phyloP scores from a whole-genome alignment of 92 coral and sea anemone species.

The Phenganax marumi region DNA sequence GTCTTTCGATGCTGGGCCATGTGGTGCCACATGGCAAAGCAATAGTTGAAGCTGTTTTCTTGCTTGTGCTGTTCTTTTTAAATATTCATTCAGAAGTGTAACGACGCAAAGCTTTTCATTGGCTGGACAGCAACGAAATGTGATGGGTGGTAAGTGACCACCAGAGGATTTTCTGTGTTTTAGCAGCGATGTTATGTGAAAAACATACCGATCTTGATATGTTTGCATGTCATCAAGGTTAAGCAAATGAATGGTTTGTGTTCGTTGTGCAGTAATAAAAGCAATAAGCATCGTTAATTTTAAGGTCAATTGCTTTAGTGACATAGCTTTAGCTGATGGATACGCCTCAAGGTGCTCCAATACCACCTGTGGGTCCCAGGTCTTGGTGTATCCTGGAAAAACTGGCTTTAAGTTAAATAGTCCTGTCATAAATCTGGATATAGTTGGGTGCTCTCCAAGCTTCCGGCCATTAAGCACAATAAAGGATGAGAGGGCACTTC shows the following conservation, averaged over 20 bases:
- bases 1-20: constrained; percentile 64
- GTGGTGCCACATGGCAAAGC: constrained; percentile 62
- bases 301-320: constrained; percentile 49
- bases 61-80: constrained; percentile 46
- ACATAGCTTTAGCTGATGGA: constrained; percentile 31
- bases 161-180: constrained; percentile 33
- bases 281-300: constrained; percentile 58
- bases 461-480: constrained; percentile 50
- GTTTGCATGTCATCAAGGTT: constrained; percentile 50
- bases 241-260: constrained; percentile 54
- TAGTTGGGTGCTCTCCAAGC: constrained; percentile 55
- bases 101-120: constrained; percentile 55
- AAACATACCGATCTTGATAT: constrained; percentile 41
- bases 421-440: too few species aligned
- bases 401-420: constrained; percentile 60
- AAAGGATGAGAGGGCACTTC: too few species aligned
- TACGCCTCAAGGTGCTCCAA: constrained; percentile 30
- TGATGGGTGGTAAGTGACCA: constrained; percentile 58
- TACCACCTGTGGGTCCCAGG: constrained; percentile 60
- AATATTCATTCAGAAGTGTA: too few species aligned
- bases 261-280: constrained; percentile 51
- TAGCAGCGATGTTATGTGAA: constrained; percentile 39
- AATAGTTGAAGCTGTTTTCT: constrained; percentile 60
- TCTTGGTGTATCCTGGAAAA: constrained; percentile 48
- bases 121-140: too few species aligned